Conservation (phyloP, 2,797 vertebrate genomes). For the Chanos chanos region DNA sequence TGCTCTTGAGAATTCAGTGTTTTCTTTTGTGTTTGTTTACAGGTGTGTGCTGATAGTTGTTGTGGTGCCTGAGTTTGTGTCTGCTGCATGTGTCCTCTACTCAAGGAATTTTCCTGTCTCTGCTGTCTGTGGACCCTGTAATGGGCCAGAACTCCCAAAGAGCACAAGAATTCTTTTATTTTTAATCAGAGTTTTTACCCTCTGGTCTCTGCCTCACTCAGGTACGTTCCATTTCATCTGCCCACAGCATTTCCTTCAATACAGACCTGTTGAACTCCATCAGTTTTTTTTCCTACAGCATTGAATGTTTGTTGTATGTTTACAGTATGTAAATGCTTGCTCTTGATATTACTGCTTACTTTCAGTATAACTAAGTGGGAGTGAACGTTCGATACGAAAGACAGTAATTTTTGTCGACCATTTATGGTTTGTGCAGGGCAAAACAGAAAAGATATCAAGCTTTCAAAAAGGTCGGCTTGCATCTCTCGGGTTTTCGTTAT, state of each 20-base stretch:
- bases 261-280: too few relatives aligned
- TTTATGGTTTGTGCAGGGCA: too few relatives aligned
- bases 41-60: slow-evolving; percentile 62
- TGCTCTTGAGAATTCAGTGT: background rate
- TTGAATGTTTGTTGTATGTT: too few relatives aligned
- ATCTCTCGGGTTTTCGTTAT: too few relatives aligned
- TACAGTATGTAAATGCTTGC: too few relatives aligned
- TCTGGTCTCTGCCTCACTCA: slow-evolving; percentile 64
- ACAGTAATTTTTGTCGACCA: too few relatives aligned
- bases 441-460: too few relatives aligned
- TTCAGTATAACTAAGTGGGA: too few relatives aligned
- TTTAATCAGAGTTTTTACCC: slow-evolving; percentile 68
- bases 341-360: too few relatives aligned
- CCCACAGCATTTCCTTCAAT: background rate
- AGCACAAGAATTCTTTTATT: slow-evolving; percentile 73
- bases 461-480: too few relatives aligned
- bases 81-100: slow-evolving; percentile 62
- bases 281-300: too few relatives aligned
- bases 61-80: slow-evolving; percentile 31
- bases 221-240: slow-evolving; percentile 41
- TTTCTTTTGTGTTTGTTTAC: slow-evolving; percentile 29
- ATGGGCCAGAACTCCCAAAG: slow-evolving; percentile 89
- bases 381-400: too few relatives aligned
- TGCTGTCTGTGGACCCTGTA: slow-evolving; percentile 81
- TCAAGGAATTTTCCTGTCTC: slow-evolving; percentile 56